Percentiles rank a stretch among this genome's conserved stretches.
Conservation (phyloP, 2,888 invertebrate species). For the Diaphora mendica region DNA sequence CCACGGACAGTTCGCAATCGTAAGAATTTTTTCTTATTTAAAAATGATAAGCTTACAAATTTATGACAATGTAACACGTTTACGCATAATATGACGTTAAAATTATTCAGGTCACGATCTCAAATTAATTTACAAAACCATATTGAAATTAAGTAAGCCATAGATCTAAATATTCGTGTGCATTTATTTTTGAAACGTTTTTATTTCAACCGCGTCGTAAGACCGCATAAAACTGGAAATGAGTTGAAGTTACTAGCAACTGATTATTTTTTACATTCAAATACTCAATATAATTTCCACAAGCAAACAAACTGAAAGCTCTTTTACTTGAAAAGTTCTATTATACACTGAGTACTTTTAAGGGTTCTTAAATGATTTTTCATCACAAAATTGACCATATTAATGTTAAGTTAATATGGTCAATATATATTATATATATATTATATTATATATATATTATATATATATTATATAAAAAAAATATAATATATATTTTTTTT, state of each 20-base stretch:
- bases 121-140: constrained; percentile 27
- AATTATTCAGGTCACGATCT: constrained; percentile 32
- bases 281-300: background rate
- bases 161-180: background rate
- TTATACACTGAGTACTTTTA: background rate
- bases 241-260: background rate
- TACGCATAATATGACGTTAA: constrained; percentile 30
- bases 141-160: constrained; percentile 19
- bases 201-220: background rate
- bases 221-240: background rate
- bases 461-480: too few species aligned
- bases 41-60: constrained; percentile 19
- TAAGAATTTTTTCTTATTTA: background rate
- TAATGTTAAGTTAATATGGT: too few species aligned
- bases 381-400: too few species aligned
- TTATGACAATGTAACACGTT: constrained; percentile 7
- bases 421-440: too few species aligned
- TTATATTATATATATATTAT: too few species aligned
- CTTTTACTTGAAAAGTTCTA: background rate
- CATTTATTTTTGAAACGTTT: background rate
- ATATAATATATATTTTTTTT: too few species aligned
- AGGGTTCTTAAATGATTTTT: background rate
- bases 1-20: background rate
- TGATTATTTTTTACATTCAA: background rate
- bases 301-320: background rate